Conservation (phyloP, 2,797 vertebrate species). For the Pogonophryne albipinna region DNA sequence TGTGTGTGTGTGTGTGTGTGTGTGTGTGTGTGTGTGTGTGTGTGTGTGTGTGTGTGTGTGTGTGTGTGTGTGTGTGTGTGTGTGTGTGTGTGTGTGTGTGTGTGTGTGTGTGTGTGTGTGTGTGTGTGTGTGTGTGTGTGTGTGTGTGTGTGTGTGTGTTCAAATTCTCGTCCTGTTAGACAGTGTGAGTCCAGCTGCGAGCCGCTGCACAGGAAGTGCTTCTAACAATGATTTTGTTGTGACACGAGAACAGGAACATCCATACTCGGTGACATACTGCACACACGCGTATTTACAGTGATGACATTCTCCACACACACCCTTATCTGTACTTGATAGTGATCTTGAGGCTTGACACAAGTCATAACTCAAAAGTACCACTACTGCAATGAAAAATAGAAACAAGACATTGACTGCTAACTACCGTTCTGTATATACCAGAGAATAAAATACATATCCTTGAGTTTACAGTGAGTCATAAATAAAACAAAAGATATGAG, state of each 20-base stretch:
- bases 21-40: no score
- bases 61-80: slow-evolving; percentile 17
- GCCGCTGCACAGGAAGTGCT: slow-evolving; percentile 69
- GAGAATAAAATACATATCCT: neutral
- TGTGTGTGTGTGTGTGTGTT: slow-evolving; percentile 28
- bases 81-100: no score
- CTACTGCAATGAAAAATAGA: neutral
- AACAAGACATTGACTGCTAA: no score
- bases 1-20: no score
- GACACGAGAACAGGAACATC: slow-evolving; percentile 34
- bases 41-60: neutral
- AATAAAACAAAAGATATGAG: no score
- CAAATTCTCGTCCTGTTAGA: slow-evolving; percentile 60
- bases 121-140: no score
- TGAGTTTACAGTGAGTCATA: no score
- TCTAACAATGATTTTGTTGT: slow-evolving; percentile 60
- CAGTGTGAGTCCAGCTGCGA: slow-evolving; percentile 72
- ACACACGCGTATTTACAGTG: slow-evolving; percentile 16
- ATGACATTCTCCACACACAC: slow-evolving; percentile 7
- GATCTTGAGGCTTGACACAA: neutral
- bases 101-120: no score
- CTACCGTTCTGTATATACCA: no score
- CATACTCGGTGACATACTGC: slow-evolving; percentile 1
- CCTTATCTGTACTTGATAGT: slow-evolving; percentile 1
- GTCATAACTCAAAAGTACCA: neutral